phyloP scores from a whole-genome alignment of 1,140 invertebrate genomes.

The Scaptomyza pallida region DNA sequence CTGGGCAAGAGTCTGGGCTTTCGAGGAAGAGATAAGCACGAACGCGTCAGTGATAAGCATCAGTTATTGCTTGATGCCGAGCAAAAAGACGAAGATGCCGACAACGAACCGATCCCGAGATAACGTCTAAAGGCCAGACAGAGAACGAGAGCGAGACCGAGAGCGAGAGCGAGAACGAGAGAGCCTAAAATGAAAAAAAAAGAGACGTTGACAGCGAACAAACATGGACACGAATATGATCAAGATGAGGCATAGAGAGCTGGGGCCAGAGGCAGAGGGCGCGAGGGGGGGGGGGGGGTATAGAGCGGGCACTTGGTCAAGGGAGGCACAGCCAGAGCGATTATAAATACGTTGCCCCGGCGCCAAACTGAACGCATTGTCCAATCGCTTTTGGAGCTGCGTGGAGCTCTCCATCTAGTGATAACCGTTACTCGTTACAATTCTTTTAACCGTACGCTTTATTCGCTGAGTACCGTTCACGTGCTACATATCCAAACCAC shows the following conservation, averaged over 20 bases:
- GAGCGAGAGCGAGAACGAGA: slow-evolving; percentile 7
- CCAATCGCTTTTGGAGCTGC: slow-evolving; percentile 80
- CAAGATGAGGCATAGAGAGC: slow-evolving; percentile 6
- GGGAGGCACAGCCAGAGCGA: slow-evolving; percentile 39
- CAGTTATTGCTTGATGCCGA: slow-evolving; percentile 5
- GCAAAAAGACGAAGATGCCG: slow-evolving; percentile 4
- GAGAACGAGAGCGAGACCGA: slow-evolving; percentile 5
- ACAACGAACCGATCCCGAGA: slow-evolving; percentile 25
- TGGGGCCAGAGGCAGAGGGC: not conserved
- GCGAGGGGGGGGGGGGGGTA: too few relatives aligned
- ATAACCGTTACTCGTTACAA: slow-evolving; percentile 17
- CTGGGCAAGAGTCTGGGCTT: slow-evolving; percentile 22
- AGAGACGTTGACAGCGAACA: slow-evolving; percentile 30
- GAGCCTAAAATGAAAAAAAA: slow-evolving; percentile 4
- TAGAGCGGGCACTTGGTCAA: slow-evolving; percentile 14
- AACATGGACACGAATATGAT: slow-evolving; percentile 19
- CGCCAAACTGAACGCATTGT: slow-evolving; percentile 74
- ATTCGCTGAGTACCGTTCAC: slow-evolving; percentile 49
- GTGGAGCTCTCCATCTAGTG: slow-evolving; percentile 79
- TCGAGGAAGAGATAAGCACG: slow-evolving; percentile 35
- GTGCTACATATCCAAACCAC: slow-evolving; percentile 23
- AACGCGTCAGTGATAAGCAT: slow-evolving; percentile 37
- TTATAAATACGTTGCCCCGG: slow-evolving; percentile 66
- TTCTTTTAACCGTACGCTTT: not conserved
- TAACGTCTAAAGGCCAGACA: slow-evolving; percentile 21